These are phyloP conservation scores for Gephyroberyx darwinii DNA, from an alignment of 2,797 vertebrate species.

Conservation along the genomic window DNA sequence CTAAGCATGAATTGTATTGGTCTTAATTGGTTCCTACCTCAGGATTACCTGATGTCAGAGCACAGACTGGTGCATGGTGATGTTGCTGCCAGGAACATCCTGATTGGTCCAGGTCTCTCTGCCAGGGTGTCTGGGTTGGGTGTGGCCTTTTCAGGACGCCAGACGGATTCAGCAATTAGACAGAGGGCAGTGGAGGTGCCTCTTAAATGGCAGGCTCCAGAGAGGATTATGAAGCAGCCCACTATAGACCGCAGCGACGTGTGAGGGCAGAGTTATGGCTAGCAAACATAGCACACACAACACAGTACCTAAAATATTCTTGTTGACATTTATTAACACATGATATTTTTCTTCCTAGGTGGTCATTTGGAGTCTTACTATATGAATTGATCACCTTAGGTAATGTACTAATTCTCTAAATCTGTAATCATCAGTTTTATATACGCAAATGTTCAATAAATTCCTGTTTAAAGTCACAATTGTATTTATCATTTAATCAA, in stretches of 20 bases:
- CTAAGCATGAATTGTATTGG: conserved; percentile 13
- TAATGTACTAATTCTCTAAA: conserved; percentile 44
- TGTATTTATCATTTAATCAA: not conserved
- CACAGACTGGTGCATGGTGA: conserved; percentile 78
- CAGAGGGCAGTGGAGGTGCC: conserved; percentile 69
- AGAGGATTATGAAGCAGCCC: conserved; percentile 73
- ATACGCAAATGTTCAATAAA: not conserved
- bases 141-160: conserved; percentile 70
- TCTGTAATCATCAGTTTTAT: not conserved
- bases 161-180: conserved; percentile 47
- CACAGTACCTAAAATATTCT: too few relatives aligned
- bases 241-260: conserved; percentile 77
- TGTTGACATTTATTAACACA: not conserved
- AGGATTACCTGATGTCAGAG: conserved; percentile 80
- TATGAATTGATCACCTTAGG: conserved; percentile 81
- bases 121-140: conserved; percentile 76
- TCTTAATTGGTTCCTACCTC: conserved; percentile 23
- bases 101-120: conserved; percentile 74
- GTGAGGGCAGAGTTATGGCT: conserved; percentile 62
- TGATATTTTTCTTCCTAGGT: conserved; percentile 58
- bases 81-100: conserved; percentile 78
- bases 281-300: conserved; percentile 1
- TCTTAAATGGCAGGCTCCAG: conserved; percentile 82
- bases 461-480: not conserved
- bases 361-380: conserved; percentile 81